Evolutionary conservation across 2,797 vertebrate species (phyloP).

Genomic region (Gymnoscopelus microlampas): DNA sequence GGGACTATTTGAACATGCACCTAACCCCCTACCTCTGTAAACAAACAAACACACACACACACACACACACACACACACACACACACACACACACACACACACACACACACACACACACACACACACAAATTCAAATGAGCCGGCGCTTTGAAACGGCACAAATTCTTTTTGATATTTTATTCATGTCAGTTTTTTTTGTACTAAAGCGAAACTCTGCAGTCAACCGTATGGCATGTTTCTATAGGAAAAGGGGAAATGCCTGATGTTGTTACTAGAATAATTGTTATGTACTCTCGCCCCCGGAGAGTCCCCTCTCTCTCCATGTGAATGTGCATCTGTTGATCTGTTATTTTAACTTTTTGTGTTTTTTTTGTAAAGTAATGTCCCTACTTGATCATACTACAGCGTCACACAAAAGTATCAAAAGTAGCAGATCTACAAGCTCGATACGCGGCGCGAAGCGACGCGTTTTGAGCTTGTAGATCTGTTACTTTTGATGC

Average conservation of each 20-base stretch:
- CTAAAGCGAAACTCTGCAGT: conserved; percentile 44
- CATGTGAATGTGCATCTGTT: conserved; percentile 27
- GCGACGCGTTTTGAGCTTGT: no score
- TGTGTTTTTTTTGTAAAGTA: no score
- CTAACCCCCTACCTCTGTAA: background rate
- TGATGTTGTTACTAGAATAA: conserved; percentile 31
- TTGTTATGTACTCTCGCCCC: conserved; percentile 25
- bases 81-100: conserved; percentile 8
- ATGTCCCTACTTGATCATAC: background rate
- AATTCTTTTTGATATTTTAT: conserved; percentile 62
- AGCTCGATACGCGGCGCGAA: no score
- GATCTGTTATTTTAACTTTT: no score
- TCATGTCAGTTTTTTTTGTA: conserved; percentile 53
- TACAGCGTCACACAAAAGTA: background rate
- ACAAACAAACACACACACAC: background rate
- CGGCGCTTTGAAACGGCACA: conserved; percentile 28
- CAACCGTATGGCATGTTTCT: conserved; percentile 53
- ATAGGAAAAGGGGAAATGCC: conserved; percentile 33
- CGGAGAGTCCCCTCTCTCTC: conserved; percentile 1
- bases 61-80: background rate
- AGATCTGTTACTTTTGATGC: no score
- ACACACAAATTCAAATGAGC: conserved; percentile 22
- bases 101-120: conserved; percentile 6
- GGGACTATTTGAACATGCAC: background rate
- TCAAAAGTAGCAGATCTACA: no score